Base-by-base conservation (phyloP, 2,888 invertebrate species). In the Fissipunctia ypsillon region DNA sequence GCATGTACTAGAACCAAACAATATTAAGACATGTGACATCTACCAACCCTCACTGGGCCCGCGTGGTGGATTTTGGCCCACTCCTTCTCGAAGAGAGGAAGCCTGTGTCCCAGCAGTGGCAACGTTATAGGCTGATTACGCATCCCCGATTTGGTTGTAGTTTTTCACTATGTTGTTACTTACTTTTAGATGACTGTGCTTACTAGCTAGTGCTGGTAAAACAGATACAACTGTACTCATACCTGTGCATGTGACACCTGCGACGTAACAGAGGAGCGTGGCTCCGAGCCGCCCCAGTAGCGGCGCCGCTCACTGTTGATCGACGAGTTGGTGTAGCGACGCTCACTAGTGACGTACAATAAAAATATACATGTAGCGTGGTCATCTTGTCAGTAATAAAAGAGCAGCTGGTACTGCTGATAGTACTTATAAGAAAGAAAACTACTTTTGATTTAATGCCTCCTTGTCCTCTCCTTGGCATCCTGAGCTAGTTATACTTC, bases 251-350 rank as follows among this genome's bases (percentile, higher is more conserved):
- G 95, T 0, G 96, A 95, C 0, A 92, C 91, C 87, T 96, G 96
- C 0, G 96, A 96, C 0, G 96, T 95, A 54, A 96, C 95, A 0
- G 96, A 96, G 0, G 96, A 93, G 0, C 96, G 87, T 0, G 96
- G 95, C 71, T 96, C 96, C 0, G 96, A 96, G 5, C 94, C 93
- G 4, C 93, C 93, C 94, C 95, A 96, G 78, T 93, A 94, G 4
- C 96, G 93, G 12, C 95, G 95, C 2, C 96, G 92, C 81, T 96
- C 96, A 81, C 96, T 95, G 88, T 93, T 95, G 75, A 95, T 94
- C 5, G 96, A 96, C 0, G 96, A 92, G 77, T 94, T 95, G 50
- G 96, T 96, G 87, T 91, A 95, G 4, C 96, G 94, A 14, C 96
- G 88, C 78, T 96, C 96, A 77, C 96, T 64, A n/a, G 12, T n/a